Percentiles rank a stretch among this genome's conserved stretches.
Conservation (phyloP, 1,140 invertebrate genomes). For the Leptinotarsa undecemlineata region DNA sequence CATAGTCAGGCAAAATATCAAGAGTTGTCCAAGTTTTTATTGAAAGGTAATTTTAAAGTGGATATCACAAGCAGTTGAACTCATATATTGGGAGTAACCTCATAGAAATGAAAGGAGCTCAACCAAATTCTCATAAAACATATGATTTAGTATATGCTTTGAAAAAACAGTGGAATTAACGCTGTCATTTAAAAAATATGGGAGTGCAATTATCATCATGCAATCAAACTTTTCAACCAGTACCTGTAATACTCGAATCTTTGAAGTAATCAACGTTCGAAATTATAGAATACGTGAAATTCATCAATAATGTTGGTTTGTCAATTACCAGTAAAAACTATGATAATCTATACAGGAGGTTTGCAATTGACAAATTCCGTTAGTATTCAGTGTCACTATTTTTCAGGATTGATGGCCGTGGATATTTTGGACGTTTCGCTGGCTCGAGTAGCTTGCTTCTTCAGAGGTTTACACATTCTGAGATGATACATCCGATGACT, state of each 20-base stretch:
- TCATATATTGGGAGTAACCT: neutral
- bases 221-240: neutral
- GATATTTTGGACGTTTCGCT: no score
- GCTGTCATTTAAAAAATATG: slow-evolving; percentile 11
- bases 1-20: neutral
- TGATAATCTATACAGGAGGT: neutral
- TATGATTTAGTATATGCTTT: slow-evolving; percentile 14
- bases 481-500: no score
- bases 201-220: neutral
- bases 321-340: slow-evolving; percentile 33
- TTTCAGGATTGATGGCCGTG: no score
- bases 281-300: neutral
- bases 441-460: no score
- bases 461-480: no score
- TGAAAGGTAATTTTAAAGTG: neutral
- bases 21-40: neutral
- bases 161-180: slow-evolving; percentile 19
- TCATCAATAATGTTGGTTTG: neutral
- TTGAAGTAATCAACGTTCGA: neutral
- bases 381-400: no score
- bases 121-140: neutral
- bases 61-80: neutral
- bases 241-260: neutral
- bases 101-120: neutral
- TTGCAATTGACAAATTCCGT: no score